Conservation (phyloP, 1,140 invertebrate species). For the Caerostris darwini region DNA sequence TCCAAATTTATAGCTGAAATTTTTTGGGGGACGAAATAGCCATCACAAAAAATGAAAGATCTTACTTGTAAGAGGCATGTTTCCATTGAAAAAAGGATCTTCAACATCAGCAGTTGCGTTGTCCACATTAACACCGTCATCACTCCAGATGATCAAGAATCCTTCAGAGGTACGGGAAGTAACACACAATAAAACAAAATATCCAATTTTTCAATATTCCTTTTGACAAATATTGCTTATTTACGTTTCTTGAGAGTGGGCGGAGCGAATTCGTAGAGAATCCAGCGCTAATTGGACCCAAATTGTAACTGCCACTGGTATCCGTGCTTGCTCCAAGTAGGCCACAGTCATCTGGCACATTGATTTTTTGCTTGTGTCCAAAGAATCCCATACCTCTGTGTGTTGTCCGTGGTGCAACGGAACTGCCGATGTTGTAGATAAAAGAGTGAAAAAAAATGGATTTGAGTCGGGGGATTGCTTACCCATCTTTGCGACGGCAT, state of each 20-base stretch:
- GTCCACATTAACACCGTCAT: conserved; percentile 22
- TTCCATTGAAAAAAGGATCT: background rate
- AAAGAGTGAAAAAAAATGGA: background rate
- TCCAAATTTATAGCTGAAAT: too few species aligned
- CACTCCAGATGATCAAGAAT: background rate
- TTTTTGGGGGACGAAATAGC: too few species aligned
- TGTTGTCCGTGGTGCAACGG: background rate
- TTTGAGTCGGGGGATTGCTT: background rate
- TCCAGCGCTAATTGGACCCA: background rate
- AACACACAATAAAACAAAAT: background rate
- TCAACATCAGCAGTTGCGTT: conserved; percentile 56
- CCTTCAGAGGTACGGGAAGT: conserved; percentile 32
- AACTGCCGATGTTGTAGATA: conserved; percentile 54
- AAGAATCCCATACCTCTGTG: conserved; percentile 41
- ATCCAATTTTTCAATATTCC: conserved; percentile 18
- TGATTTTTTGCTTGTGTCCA: background rate
- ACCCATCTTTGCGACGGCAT: conserved; percentile 66
- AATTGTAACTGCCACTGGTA: conserved; percentile 3
- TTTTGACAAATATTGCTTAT: background rate
- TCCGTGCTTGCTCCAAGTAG: conserved; percentile 30
- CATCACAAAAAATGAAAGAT: conserved; percentile 5
- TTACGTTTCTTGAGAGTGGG: background rate
- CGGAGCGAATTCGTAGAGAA: background rate
- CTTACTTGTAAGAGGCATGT: conserved; percentile 16
- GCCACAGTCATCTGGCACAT: conserved; percentile 41